Evolutionary conservation across 2,888 invertebrate genomes (phyloP).

Genomic region (Leptopilina syphax): DNA sequence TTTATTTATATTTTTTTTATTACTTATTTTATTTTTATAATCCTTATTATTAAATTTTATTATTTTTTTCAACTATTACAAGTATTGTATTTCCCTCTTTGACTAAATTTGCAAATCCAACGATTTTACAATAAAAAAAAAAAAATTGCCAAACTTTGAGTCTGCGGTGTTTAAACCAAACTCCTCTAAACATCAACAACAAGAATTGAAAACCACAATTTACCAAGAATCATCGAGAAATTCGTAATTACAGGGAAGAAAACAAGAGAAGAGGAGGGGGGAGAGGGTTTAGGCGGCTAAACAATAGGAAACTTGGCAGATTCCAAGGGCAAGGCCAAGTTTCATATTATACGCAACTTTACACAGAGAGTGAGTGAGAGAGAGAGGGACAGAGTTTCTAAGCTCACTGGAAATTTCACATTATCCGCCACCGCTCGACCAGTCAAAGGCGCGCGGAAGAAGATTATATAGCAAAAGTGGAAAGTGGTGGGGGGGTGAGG

Average conservation of each 20-base stretch:
- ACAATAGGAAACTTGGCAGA: conserved; percentile 26
- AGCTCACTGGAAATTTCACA: conserved; percentile 55
- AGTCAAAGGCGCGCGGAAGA: conserved; percentile 11
- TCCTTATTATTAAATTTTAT: no score
- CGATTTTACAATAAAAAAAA: no score
- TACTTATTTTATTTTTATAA: no score
- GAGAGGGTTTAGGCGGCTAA: conserved; percentile 26
- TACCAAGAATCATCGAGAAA: conserved; percentile 7
- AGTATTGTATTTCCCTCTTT: no score
- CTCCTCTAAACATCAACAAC: not conserved
- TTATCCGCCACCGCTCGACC: conserved; percentile 48
- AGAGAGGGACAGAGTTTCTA: conserved; percentile 43
- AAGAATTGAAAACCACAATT: not conserved
- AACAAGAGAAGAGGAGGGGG: conserved; percentile 17
- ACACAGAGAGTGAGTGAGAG: not conserved
- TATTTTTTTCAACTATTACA: no score
- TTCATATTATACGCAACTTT: conserved; percentile 42
- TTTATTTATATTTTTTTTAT: no score
- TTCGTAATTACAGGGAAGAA: conserved; percentile 9
- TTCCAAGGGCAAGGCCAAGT: conserved; percentile 58
- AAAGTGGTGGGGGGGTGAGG: not conserved
- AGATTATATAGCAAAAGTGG: no score
- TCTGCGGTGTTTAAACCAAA: no score
- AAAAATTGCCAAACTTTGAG: no score
- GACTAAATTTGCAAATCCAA: no score